phyloP scores from a whole-genome alignment of 2,888 invertebrate genomes.

The Hemithea aestivaria region DNA sequence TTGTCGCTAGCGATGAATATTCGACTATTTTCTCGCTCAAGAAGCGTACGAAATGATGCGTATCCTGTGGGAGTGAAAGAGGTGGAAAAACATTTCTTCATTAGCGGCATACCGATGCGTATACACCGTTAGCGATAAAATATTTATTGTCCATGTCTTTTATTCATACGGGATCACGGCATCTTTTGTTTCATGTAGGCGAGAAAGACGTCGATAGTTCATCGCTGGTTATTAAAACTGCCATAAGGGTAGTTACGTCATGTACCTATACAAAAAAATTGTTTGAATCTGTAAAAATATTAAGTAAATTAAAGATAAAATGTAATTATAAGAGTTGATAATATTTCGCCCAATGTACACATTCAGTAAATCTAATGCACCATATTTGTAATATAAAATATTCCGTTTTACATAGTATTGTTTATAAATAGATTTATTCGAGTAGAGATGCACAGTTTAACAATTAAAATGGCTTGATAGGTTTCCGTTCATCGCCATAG shows the following conservation, averaged over 20 bases:
- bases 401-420: conserved; percentile 57
- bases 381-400: conserved; percentile 62
- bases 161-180: too few species aligned
- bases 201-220: too few species aligned
- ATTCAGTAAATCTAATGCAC: conserved; percentile 67
- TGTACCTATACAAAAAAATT: conserved; percentile 1
- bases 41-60: too few species aligned
- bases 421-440: conserved; percentile 47
- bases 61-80: too few species aligned
- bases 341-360: conserved; percentile 64
- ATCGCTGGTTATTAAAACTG: too few species aligned
- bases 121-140: too few species aligned
- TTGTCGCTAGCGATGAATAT: too few species aligned
- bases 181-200: too few species aligned
- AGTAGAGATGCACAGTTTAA: conserved; percentile 41
- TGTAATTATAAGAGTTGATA: conserved; percentile 56
- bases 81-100: too few species aligned
- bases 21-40: too few species aligned
- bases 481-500: conserved; percentile 68
- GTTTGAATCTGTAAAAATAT: conserved; percentile 7
- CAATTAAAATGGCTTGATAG: conserved; percentile 59
- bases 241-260: not conserved
- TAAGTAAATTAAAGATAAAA: conserved; percentile 29
- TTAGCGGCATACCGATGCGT: too few species aligned
- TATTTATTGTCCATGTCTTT: too few species aligned